Evolutionary conservation across 2,888 invertebrate genomes (phyloP), one percentile per base, ranked within the genome.

Genomic region (Oasisia sp.): DNA sequence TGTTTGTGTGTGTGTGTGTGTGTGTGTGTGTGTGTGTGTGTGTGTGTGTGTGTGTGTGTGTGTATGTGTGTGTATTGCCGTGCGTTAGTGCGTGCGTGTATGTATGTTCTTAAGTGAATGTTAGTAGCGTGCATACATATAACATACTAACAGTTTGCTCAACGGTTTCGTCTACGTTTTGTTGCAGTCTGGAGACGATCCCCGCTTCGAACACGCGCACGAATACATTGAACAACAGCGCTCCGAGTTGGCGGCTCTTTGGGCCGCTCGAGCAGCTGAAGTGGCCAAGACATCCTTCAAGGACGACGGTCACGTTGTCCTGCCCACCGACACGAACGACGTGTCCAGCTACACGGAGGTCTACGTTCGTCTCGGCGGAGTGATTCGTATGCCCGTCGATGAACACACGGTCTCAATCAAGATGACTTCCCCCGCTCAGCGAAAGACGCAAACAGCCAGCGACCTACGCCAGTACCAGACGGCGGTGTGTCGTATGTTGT

Each of bases 141-240:
- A 50, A 9, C 9, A 50, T 50, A 50, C 9, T 50, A 0, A 50
- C 14, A 9, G 9, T 50, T 50, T 74, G 74, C 19, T 27, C 74
- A 27, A 7, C 74, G 7, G 19, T 74, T 74, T 27, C 74, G 7
- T 7, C 19, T 74, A 74, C 14, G 74, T 27, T 74, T 74, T 74
- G 19, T 74, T 74, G 14, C 74, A 74, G 74, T 74, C 74, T 7
- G 74, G 74, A 74, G 19, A 74, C 27, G 74, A 74, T 74, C 74
- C 74, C 19, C 74, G 74, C 74, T 74, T 74, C 74, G 74, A 74
- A 27, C 74, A 74, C 74, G 74, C 74, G 74, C 74, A 74, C 74
- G 74, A 74, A 74, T 74, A 74, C 74, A 74, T 74, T 19, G 74
- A 74, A 74, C 74, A 74, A 27, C 74, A 74, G 19, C 74, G 74